phyloP scores from a whole-genome alignment of 2,888 invertebrate species.

The Campoletis raptor region DNA sequence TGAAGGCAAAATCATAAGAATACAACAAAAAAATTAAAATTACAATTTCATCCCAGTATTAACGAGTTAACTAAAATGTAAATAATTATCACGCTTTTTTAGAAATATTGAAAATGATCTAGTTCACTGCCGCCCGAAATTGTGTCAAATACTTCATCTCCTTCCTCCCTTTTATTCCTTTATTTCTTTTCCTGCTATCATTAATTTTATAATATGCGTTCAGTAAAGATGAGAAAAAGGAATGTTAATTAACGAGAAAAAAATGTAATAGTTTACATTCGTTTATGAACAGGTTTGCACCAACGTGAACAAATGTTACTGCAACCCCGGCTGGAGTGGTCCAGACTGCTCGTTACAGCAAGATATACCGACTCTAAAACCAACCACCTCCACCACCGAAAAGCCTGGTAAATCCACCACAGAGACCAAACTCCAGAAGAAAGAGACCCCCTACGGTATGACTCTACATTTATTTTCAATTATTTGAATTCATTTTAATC shows the following conservation, averaged over 20 bases:
- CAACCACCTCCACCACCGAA: constrained; percentile 87
- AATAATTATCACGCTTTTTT: no score
- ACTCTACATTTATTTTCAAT: background rate
- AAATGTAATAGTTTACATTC: background rate
- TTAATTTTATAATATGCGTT: no score
- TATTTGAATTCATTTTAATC: background rate
- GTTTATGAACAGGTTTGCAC: constrained; percentile 91
- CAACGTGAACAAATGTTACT: constrained; percentile 96
- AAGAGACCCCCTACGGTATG: constrained; percentile 98
- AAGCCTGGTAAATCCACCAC: constrained; percentile 85
- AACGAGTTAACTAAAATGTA: no score
- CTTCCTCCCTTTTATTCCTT: no score
- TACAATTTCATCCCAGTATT: no score
- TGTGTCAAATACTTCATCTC: no score
- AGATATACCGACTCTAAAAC: constrained; percentile 88
- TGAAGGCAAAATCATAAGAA: no score
- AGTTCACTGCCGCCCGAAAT: no score
- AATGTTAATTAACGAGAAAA: background rate
- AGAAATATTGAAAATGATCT: no score
- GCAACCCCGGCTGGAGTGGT: constrained; percentile 95
- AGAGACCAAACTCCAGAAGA: constrained; percentile 91
- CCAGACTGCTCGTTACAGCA: constrained; percentile 94
- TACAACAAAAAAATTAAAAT: no score
- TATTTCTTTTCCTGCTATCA: no score
- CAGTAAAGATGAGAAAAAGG: background rate